Evolutionary conservation across 2,113 vertebrate species (phyloP).

Genomic region (Colistium nudipinnis): DNA sequence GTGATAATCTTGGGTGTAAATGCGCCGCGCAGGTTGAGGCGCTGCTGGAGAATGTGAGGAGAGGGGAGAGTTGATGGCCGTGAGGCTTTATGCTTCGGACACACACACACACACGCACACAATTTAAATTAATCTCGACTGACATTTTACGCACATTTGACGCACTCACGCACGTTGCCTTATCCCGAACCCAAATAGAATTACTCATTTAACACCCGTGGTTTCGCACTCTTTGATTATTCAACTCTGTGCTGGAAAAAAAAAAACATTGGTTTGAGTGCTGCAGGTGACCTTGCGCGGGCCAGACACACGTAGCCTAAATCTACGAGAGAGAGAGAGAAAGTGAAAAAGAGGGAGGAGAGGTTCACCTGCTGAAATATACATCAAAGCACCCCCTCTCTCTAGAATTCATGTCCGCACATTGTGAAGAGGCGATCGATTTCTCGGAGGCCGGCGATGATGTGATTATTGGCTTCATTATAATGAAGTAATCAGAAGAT

Average conservation of each 20-base stretch:
- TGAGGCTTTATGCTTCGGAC: constrained; percentile 19
- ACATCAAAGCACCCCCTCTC: constrained; percentile 58
- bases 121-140: constrained; percentile 43
- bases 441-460: constrained; percentile 63
- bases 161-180: constrained; percentile 29
- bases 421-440: constrained; percentile 76
- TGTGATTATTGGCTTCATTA: constrained; percentile 83
- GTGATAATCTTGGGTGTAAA: constrained; percentile 80
- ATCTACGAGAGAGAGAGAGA: constrained; percentile 49
- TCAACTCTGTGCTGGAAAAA: constrained; percentile 20
- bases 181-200: constrained; percentile 23
- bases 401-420: constrained; percentile 61
- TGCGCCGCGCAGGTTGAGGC: constrained; percentile 59
- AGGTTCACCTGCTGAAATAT: constrained; percentile 77
- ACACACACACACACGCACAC: constrained; percentile 16
- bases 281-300: constrained; percentile 70
- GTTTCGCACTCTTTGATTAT: constrained; percentile 50
- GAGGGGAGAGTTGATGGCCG: not conserved
- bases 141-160: constrained; percentile 66
- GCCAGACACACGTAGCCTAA: constrained; percentile 35
- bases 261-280: constrained; percentile 22
- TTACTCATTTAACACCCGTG: constrained; percentile 58
- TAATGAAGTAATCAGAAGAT: constrained; percentile 83
- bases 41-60: constrained; percentile 28
- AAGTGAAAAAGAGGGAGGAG: constrained; percentile 31